These are phyloP conservation scores for Mylabris phalerata DNA, from an alignment of 1,140 invertebrate genomes.

Conservation along the genomic window DNA sequence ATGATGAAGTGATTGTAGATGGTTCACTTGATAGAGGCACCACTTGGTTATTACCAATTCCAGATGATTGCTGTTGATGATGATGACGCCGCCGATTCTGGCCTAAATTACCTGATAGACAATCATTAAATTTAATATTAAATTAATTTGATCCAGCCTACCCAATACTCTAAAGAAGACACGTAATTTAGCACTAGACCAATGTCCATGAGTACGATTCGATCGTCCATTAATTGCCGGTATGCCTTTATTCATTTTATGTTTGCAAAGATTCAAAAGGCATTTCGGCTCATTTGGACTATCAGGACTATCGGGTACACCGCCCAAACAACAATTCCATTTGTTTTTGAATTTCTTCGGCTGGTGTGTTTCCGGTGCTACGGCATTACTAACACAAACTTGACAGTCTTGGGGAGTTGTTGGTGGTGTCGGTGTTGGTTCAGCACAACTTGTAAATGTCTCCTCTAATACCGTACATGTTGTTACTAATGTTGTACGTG, in stretches of 20 bases:
- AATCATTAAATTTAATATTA: not conserved
- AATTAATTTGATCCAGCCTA: slow-evolving; percentile 14
- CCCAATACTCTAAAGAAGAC: slow-evolving; percentile 39
- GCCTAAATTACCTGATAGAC: slow-evolving; percentile 29
- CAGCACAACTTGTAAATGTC: slow-evolving; percentile 30
- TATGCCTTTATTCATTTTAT: slow-evolving; percentile 34
- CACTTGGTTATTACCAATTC: slow-evolving; percentile 38
- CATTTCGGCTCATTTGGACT: slow-evolving; percentile 35
- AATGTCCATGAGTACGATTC: slow-evolving; percentile 36
- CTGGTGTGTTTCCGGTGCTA: slow-evolving; percentile 20
- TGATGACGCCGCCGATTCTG: slow-evolving; percentile 19
- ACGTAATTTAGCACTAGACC: slow-evolving; percentile 42
- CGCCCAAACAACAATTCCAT: slow-evolving; percentile 51
- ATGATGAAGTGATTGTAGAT: not conserved
- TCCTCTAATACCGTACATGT: slow-evolving; percentile 41
- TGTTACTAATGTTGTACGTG: slow-evolving; percentile 38
- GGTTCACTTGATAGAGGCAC: slow-evolving; percentile 26
- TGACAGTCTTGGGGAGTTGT: slow-evolving; percentile 42
- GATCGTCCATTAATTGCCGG: slow-evolving; percentile 27
- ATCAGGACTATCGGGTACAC: slow-evolving; percentile 50
- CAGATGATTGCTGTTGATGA: slow-evolving; percentile 5
- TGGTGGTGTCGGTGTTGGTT: slow-evolving; percentile 38
- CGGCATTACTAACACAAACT: slow-evolving; percentile 30
- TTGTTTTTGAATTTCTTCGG: slow-evolving; percentile 33
- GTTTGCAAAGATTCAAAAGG: slow-evolving; percentile 37